Percentiles rank a stretch among this genome's conserved stretches.
Evolutionary conservation across 1,140 invertebrate species (phyloP).

Genomic region (Saxidomus purpurata): DNA sequence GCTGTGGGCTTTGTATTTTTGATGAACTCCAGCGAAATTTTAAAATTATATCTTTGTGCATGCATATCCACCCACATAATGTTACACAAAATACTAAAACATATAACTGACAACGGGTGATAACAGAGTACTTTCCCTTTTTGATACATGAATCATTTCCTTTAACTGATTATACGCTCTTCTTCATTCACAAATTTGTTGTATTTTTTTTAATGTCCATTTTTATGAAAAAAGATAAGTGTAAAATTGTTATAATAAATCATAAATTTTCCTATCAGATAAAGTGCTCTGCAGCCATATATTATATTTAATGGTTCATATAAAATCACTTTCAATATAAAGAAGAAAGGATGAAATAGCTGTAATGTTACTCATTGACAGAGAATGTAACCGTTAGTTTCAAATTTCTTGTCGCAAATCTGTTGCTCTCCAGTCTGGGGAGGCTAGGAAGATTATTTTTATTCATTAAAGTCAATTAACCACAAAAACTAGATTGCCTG

Average conservation of each 20-base stretch:
- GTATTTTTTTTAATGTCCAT: too few relatives aligned
- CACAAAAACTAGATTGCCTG: slow-evolving; percentile 20
- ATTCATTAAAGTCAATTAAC: slow-evolving; percentile 32
- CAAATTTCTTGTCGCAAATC: slow-evolving; percentile 28
- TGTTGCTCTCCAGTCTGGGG: not conserved
- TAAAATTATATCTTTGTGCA: too few relatives aligned
- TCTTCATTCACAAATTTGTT: too few relatives aligned
- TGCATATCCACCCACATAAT: too few relatives aligned
- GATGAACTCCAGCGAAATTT: too few relatives aligned
- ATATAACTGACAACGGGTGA: too few relatives aligned
- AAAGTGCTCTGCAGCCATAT: not conserved
- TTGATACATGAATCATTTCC: too few relatives aligned
- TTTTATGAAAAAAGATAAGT: not conserved
- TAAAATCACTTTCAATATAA: slow-evolving; percentile 38
- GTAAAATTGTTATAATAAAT: not conserved
- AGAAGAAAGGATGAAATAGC: not conserved
- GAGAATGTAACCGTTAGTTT: slow-evolving; percentile 40
- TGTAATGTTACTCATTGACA: slow-evolving; percentile 37
- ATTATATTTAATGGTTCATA: slow-evolving; percentile 19
- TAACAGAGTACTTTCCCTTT: too few relatives aligned
- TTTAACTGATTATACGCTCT: too few relatives aligned
- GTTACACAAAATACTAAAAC: too few relatives aligned
- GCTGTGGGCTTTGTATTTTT: too few relatives aligned
- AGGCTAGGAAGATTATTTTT: slow-evolving; percentile 2
- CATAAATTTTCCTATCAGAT: slow-evolving; percentile 4